A percentile compares a stretch with the other conserved stretches of the same genome.
These are phyloP conservation scores for Drosophila subquinaria DNA, from an alignment of 2,888 invertebrate species.

Conservation along the genomic window DNA sequence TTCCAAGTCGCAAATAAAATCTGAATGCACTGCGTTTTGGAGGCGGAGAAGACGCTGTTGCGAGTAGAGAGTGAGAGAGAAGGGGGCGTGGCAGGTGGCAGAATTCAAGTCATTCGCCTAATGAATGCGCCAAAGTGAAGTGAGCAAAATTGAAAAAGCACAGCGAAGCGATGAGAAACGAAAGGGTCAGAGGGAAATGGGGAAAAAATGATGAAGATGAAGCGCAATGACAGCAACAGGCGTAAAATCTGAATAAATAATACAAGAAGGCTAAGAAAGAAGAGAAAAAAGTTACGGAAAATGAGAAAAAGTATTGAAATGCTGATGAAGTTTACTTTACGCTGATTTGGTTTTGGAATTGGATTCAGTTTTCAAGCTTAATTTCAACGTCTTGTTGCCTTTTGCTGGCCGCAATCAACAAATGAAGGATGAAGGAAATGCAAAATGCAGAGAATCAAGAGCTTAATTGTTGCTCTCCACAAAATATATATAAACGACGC, in stretches of 20 bases:
- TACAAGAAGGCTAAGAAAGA: constrained; percentile 13
- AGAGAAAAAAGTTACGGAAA: constrained; percentile 21
- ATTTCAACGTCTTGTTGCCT: constrained; percentile 57
- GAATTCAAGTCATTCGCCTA: constrained; percentile 75
- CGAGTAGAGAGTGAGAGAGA: not conserved
- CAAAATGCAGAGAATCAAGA: constrained; percentile 39
- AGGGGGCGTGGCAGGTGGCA: constrained; percentile 55
- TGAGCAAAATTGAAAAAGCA: constrained; percentile 61
- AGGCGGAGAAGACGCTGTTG: not conserved
- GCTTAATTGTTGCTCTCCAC: constrained; percentile 47
- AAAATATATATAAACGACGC: too few relatives aligned
- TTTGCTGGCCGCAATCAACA: constrained; percentile 71
- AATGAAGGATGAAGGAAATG: constrained; percentile 31
- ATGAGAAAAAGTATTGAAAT: constrained; percentile 74
- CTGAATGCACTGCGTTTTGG: constrained; percentile 43
- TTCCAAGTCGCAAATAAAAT: constrained; percentile 44
- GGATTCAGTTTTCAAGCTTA: constrained; percentile 43
- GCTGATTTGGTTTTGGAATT: constrained; percentile 51
- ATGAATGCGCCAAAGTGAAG: constrained; percentile 75
- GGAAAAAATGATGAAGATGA: constrained; percentile 40
- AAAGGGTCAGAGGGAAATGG: constrained; percentile 3
- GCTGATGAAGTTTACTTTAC: constrained; percentile 78
- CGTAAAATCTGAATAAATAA: constrained; percentile 80
- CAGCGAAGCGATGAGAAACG: constrained; percentile 22
- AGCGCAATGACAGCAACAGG: constrained; percentile 76